Conservation (phyloP, 2,113 vertebrate species). For the Tichodroma muraria region DNA sequence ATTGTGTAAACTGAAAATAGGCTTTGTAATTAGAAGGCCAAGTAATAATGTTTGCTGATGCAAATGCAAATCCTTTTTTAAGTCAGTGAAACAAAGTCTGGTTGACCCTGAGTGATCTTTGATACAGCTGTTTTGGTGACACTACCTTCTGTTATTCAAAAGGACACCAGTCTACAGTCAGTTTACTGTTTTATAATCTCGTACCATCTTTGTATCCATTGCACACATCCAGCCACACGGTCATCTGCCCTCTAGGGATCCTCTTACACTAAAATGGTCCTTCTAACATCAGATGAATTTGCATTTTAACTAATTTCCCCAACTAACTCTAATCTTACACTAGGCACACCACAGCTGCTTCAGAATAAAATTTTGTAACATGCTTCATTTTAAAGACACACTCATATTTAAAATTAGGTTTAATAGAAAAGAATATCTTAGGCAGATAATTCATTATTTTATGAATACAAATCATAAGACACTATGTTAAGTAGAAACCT, state of each 20-base stretch:
- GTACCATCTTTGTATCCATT: background rate
- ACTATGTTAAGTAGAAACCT: background rate
- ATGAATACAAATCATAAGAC: background rate
- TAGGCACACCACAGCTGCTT: accelerated
- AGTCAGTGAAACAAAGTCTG: background rate
- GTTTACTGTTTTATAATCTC: background rate
- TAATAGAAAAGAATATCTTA: background rate
- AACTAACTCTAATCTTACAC: background rate
- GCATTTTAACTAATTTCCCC: background rate
- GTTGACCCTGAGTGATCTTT: background rate
- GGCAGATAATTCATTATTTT: background rate
- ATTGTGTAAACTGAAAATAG: background rate
- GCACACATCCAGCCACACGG: accelerated
- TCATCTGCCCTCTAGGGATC: background rate
- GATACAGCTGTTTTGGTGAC: background rate
- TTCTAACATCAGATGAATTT: background rate
- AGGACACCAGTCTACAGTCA: background rate
- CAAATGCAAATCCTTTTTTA: background rate
- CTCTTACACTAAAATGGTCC: background rate
- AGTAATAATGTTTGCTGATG: background rate
- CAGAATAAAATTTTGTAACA: background rate
- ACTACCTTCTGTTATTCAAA: background rate
- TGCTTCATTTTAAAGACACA: background rate
- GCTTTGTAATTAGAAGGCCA: background rate
- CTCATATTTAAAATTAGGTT: background rate